phyloP scores from a whole-genome alignment of 2,888 invertebrate species.

The Mycogona germanica region DNA sequence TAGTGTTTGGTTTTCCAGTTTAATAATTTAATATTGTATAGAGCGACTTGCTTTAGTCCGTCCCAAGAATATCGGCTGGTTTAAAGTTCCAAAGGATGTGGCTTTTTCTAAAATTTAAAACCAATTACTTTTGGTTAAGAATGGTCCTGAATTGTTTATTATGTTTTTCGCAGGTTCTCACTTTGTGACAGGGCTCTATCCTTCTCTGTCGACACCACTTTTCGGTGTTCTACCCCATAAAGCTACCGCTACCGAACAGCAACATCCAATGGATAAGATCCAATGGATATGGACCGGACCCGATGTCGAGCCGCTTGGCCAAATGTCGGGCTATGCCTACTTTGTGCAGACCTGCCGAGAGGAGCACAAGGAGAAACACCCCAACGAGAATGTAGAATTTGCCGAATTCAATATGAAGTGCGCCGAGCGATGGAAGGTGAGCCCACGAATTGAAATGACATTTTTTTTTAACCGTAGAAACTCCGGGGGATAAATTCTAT shows the following conservation, averaged over 20 bases:
- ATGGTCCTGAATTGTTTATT: too few species aligned
- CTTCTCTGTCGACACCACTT: background rate
- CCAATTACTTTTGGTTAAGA: too few species aligned
- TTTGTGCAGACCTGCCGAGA: slow-evolving; percentile 99
- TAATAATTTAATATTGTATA: too few species aligned
- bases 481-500: background rate
- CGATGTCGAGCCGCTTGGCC: slow-evolving; percentile 83
- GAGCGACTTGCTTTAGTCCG: too few species aligned
- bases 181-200: background rate
- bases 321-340: slow-evolving; percentile 92
- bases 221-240: background rate
- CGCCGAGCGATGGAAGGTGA: slow-evolving; percentile 98
- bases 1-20: too few species aligned
- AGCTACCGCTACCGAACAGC: background rate
- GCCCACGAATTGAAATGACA: too few species aligned
- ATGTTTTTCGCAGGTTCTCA: too few species aligned
- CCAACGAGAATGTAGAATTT: slow-evolving; percentile 95
- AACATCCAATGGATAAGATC: slow-evolving; percentile 38
- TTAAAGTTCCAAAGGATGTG: too few species aligned
- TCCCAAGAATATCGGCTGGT: too few species aligned
- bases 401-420: slow-evolving; percentile 98
- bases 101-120: too few species aligned
- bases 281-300: too few species aligned
- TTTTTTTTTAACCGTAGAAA: background rate
- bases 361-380: slow-evolving; percentile 99